These are phyloP conservation scores for Muscicapa striata DNA, from an alignment of 2,797 vertebrate species.

Conservation along the genomic window DNA sequence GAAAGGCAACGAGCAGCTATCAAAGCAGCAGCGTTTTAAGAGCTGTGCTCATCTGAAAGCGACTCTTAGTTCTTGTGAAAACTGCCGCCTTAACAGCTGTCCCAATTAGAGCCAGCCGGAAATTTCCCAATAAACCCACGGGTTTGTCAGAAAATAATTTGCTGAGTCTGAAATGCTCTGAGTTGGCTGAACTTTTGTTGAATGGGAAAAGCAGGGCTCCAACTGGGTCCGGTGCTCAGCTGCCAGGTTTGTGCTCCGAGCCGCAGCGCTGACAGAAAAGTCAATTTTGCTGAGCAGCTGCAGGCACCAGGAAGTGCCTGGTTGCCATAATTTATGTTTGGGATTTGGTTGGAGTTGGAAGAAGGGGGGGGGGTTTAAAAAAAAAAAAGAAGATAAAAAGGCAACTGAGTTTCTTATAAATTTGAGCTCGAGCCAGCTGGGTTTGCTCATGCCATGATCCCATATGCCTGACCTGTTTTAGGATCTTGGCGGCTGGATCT, in stretches of 20 bases:
- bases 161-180: slow-evolving; percentile 53
- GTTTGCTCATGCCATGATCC: slow-evolving; percentile 16
- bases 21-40: slow-evolving; percentile 58
- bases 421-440: not conserved
- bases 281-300: slow-evolving; percentile 57
- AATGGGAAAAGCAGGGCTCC: not conserved
- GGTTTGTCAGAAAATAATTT: slow-evolving; percentile 29
- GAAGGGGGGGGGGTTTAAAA: accelerated
- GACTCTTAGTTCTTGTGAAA: not conserved
- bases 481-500: not conserved
- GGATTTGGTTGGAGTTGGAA: not conserved
- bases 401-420: not conserved
- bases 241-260: slow-evolving; percentile 23
- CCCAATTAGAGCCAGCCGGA: slow-evolving; percentile 64
- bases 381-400: not conserved
- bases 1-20: slow-evolving; percentile 47
- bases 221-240: not conserved
- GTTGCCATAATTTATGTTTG: slow-evolving; percentile 1
- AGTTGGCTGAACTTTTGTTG: slow-evolving; percentile 55
- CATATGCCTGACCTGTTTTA: slow-evolving; percentile 51
- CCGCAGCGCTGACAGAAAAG: not conserved
- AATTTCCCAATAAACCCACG: slow-evolving; percentile 52
- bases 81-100: slow-evolving; percentile 55
- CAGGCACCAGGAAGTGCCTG: slow-evolving; percentile 17
- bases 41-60: slow-evolving; percentile 44